A percentile compares a stretch with the other conserved stretches of the same genome.
Conservation (phyloP, 2,113 vertebrate species). For the Copsychus sechellarum region DNA sequence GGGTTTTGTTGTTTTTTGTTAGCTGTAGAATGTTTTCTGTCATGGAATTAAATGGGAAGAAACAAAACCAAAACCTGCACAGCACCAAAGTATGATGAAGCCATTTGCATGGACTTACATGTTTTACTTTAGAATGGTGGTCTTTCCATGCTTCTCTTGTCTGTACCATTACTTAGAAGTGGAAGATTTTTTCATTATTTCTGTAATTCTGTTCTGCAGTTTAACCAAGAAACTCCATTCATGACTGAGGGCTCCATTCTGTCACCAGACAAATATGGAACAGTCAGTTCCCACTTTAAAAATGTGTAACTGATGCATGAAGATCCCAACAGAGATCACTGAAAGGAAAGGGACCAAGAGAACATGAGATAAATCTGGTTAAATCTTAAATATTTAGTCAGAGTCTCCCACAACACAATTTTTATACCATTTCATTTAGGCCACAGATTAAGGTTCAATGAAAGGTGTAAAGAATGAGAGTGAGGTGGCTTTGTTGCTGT, state of each 20-base stretch:
- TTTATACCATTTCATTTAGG: background rate
- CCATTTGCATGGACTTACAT: background rate
- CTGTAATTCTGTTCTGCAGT: background rate
- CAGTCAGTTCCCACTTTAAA: background rate
- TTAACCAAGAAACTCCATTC: background rate
- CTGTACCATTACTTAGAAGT: background rate
- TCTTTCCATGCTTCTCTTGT: background rate
- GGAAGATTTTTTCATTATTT: background rate
- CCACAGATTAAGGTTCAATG: background rate
- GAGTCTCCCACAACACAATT: background rate
- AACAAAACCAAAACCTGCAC: background rate
- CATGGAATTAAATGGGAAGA: background rate
- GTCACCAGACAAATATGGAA: background rate
- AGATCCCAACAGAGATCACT: background rate
- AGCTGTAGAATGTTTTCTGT: background rate
- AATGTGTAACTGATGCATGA: background rate
- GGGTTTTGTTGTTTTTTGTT: fast-evolving
- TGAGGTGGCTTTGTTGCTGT: background rate
- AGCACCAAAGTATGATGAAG: background rate
- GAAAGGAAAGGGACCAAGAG: background rate
- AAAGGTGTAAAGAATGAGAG: background rate
- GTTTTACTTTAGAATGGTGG: background rate
- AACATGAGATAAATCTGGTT: background rate
- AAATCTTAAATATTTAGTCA: background rate
- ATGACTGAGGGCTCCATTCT: background rate